phyloP scores from a whole-genome alignment of 92 coral and sea anemone genomes.

The Montipora capitata region DNA sequence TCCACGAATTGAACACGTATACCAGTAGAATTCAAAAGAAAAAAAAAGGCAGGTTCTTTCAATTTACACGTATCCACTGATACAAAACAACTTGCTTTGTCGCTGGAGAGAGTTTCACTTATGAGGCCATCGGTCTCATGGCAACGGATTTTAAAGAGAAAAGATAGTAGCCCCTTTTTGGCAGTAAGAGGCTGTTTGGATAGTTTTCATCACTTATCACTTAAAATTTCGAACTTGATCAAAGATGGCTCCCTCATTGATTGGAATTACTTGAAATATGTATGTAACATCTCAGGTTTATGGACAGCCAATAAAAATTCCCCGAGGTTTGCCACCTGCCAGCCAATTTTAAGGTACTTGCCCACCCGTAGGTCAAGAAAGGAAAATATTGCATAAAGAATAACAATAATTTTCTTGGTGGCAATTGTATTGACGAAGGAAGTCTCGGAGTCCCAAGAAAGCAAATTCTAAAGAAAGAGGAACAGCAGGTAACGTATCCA shows the following conservation, averaged over 20 bases:
- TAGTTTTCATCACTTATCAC: not conserved
- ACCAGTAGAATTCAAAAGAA: no score
- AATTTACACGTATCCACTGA: no score
- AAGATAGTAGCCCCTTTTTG: not conserved
- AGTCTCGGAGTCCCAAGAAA: not conserved
- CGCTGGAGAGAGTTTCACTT: not conserved
- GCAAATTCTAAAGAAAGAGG: no score
- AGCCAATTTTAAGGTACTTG: conserved; percentile 1
- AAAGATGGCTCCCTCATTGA: conserved; percentile 5
- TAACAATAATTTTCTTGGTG: no score
- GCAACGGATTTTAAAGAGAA: not conserved
- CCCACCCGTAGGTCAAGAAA: not conserved
- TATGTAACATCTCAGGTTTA: conserved; percentile 5
- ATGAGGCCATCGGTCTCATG: not conserved
- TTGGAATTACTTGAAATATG: conserved; percentile 25
- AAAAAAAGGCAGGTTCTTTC: no score
- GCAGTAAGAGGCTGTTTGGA: not conserved
- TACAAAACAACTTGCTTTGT: not conserved
- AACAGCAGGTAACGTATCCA: no score
- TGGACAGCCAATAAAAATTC: conserved; percentile 7
- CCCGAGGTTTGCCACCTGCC: conserved; percentile 40
- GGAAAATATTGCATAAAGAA: no score
- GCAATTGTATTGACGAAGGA: not conserved
- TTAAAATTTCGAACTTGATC: conserved; percentile 9
- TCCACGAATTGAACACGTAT: no score